Base-by-base conservation (phyloP, 2,113 vertebrate species). In the Ovibos moschatus region DNA sequence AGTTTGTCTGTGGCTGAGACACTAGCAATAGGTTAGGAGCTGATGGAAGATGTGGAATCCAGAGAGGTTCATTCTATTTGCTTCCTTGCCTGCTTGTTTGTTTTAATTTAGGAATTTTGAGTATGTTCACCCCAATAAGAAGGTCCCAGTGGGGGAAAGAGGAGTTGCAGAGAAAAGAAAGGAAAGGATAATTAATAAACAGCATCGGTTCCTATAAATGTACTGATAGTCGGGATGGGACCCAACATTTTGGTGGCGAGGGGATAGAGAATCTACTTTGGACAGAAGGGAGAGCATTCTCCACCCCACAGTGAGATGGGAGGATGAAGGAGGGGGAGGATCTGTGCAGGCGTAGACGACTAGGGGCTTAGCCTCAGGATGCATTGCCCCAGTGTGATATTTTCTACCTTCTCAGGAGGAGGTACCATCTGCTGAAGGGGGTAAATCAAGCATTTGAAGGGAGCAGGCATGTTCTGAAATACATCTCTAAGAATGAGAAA, bases 401-500 rank as follows among this genome's bases (percentile, higher is more conserved):
- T 14, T 30, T 57, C 62, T 43, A 40, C 5, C 15, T 50, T 47
- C 15, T 30, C 43, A 15, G 14, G 36, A 40, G 40, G 36, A 74
- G 16, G 5, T 36, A 2, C 43, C 43, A 33, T 78, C 25, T 62
- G 25, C n/a, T 47, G 23, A 50, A 45, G 10, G 13, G 67, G 17
- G 30, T 79, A 58, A 82, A 58, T n/a, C 47, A 79, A 71, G 45
- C 60, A 47, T 50, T 30, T 84, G 67, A 87, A 33, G 3, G 23
- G 3, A 64, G 51, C 3, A 55, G 58, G 40, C 8, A 33, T 28
- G 13, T 71, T 82, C 91, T 78, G 50, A 89, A 94, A 62, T 28
- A 79, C 51, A 21, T 94, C 71, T 95, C 11, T 94, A 89, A 89
- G 55, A 82, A 57, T 1, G 15, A 17, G 21, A 95, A 95, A 87